Conservation (phyloP, 2,888 invertebrate genomes). For the Drosophila mercatorum region DNA sequence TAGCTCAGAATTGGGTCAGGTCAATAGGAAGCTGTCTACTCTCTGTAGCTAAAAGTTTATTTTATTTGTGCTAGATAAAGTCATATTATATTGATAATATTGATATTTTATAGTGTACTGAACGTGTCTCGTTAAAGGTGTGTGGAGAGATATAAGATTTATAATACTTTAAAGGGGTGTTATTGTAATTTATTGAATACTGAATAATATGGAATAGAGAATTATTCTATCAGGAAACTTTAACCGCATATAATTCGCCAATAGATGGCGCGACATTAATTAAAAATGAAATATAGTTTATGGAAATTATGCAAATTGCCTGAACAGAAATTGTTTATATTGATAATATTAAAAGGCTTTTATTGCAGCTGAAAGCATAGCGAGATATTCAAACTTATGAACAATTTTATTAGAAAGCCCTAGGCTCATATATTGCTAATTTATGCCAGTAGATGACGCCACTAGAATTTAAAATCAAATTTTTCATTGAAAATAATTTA, state of each 20-base stretch:
- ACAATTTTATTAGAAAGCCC: no score
- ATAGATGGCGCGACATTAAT: background rate
- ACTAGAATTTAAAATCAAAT: background rate
- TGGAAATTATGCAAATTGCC: background rate
- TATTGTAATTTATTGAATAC: no score
- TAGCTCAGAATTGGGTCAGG: constrained; percentile 35
- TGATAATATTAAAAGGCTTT: no score
- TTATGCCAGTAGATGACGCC: background rate
- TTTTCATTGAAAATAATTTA: background rate
- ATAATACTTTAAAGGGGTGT: background rate
- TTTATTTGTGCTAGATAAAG: background rate
- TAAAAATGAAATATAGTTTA: background rate
- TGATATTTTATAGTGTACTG: background rate
- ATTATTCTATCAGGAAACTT: no score
- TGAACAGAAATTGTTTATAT: no score
- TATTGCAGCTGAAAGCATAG: no score
- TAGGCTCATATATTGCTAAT: background rate
- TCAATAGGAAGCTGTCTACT: constrained; percentile 12
- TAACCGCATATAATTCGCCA: background rate
- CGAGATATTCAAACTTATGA: no score
- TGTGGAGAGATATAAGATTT: background rate
- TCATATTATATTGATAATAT: background rate
- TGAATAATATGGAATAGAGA: no score
- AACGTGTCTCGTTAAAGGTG: no score
- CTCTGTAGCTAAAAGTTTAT: no score